phyloP scores from a whole-genome alignment of 1,140 invertebrate genomes.

The Vanessa atalanta region DNA sequence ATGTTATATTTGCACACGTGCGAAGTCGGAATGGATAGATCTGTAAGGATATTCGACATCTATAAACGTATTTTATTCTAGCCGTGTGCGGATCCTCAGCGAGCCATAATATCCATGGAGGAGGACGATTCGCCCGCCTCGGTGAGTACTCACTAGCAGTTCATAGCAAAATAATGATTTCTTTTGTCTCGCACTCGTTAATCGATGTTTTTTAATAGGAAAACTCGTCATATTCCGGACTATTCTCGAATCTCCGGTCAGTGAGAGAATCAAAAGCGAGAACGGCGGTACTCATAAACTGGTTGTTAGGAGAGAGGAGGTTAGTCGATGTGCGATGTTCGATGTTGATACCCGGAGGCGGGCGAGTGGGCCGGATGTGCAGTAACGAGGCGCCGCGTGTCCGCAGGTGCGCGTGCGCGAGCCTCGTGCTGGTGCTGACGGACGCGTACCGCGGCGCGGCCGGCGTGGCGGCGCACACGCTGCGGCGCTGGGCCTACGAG shows the following conservation, averaged over 20 bases:
- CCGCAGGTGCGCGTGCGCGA: slow-evolving; percentile 59
- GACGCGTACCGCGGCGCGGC: slow-evolving; percentile 58
- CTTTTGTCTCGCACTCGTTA: too few species aligned
- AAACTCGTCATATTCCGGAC: slow-evolving; percentile 62
- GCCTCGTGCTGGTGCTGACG: slow-evolving; percentile 63
- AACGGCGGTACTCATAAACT: slow-evolving; percentile 75
- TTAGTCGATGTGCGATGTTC: neutral
- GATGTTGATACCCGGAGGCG: too few species aligned
- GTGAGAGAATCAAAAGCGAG: slow-evolving; percentile 69
- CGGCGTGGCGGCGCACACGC: slow-evolving; percentile 61
- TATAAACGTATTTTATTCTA: slow-evolving; percentile 38
- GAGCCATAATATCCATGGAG: slow-evolving; percentile 95
- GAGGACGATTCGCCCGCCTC: slow-evolving; percentile 91
- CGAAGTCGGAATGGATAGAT: too few species aligned
- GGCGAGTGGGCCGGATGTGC: too few species aligned
- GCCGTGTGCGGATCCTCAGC: slow-evolving; percentile 81
- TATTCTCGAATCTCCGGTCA: slow-evolving; percentile 69
- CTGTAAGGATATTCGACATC: too few species aligned
- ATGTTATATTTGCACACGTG: too few species aligned
- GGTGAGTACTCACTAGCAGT: slow-evolving; percentile 49
- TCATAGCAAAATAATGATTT: neutral
- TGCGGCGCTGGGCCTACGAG: slow-evolving; percentile 98
- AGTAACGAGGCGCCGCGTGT: neutral
- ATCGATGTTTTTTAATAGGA: slow-evolving; percentile 45
- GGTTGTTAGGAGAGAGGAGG: slow-evolving; percentile 73